Percentiles rank a stretch among this genome's conserved stretches.
phyloP scores from a whole-genome alignment of 2,113 vertebrate species.

The Cephalopholis sonnerati region DNA sequence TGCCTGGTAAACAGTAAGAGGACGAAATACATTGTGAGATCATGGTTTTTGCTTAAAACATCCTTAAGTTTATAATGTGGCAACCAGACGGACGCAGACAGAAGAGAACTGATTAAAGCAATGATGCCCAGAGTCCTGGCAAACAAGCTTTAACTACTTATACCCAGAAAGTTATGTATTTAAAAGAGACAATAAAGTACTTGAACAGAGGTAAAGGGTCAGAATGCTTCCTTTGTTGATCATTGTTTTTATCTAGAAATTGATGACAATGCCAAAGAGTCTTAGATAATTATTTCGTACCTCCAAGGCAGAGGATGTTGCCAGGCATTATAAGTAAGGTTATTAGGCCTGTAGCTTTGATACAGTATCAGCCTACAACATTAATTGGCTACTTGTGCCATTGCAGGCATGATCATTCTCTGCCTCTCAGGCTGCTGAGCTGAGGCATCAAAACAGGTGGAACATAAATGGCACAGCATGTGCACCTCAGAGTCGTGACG shows the following conservation, averaged over 20 bases:
- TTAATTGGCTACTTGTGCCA: slow-evolving; percentile 50
- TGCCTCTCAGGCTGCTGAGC: slow-evolving; percentile 79
- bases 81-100: background rate
- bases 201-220: background rate
- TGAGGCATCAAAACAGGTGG: slow-evolving; percentile 85
- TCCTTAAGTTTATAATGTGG: slow-evolving; percentile 2
- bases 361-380: slow-evolving; percentile 43
- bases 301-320: slow-evolving; percentile 37
- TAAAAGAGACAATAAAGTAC: slow-evolving; percentile 22
- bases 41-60: background rate
- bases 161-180: background rate
- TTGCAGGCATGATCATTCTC: slow-evolving; percentile 54
- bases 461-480: slow-evolving; percentile 83
- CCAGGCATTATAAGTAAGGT: slow-evolving; percentile 34
- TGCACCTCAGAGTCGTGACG: slow-evolving; percentile 83
- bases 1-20: background rate
- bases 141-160: slow-evolving; percentile 8
- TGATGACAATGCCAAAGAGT: slow-evolving; percentile 42
- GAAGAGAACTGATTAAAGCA: slow-evolving; percentile 4
- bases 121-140: background rate
- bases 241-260: slow-evolving; percentile 31
- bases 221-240: slow-evolving; percentile 29
- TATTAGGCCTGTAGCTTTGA: slow-evolving; percentile 54
- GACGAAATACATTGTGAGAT: background rate
- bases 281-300: slow-evolving; percentile 48